phyloP scores from a whole-genome alignment of 37 sponge, comb jelly and placozoan genomes.

The Hexactinellida sp. region DNA sequence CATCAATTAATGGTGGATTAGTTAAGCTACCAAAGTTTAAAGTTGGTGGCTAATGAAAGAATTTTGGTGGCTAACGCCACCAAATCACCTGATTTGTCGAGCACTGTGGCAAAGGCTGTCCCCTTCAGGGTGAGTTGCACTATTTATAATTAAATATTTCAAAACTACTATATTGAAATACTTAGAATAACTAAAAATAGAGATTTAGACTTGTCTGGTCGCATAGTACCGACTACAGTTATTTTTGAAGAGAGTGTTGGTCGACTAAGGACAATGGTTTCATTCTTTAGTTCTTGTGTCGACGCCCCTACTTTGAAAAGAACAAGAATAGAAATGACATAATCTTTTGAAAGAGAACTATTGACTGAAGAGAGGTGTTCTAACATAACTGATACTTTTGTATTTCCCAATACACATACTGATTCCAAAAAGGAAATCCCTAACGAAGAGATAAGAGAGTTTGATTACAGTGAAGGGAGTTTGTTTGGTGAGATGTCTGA shows the following conservation, averaged over 20 bases:
- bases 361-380: neutral
- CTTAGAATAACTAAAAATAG: neutral
- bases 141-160: neutral
- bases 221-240: neutral
- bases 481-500: neutral
- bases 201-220: neutral
- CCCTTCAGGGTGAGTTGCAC: neutral
- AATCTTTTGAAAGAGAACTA: neutral
- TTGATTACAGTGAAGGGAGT: neutral
- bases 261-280: neutral
- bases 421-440: neutral
- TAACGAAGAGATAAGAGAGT: neutral
- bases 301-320: neutral
- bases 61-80: too few relatives aligned
- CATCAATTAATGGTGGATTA: too few relatives aligned
- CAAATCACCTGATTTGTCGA: too few relatives aligned
- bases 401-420: neutral
- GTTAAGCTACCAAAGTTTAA: too few relatives aligned
- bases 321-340: neutral
- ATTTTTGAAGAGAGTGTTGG: neutral
- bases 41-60: too few relatives aligned
- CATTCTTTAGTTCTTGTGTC: neutral
- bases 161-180: neutral
- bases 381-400: neutral
- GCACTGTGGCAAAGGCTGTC: neutral